Evolutionary conservation across 2,888 invertebrate genomes (phyloP), one percentile per base, ranked within the genome.

Genomic region (Ophion ellenae): DNA sequence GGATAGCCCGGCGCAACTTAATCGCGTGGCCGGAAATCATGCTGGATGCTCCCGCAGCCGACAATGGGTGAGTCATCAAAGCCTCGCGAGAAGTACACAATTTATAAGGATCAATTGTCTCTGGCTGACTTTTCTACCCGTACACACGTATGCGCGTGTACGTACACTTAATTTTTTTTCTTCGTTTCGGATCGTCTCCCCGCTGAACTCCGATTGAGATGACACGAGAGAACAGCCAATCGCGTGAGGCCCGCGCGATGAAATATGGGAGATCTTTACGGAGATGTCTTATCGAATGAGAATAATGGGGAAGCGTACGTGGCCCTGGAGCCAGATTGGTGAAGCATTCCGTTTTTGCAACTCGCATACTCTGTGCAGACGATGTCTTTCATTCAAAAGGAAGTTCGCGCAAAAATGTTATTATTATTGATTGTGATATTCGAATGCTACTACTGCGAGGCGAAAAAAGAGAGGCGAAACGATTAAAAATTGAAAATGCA

Each of bases 31-130:
- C 74, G 64, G 59, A 80, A 75, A 69, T n/a, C 32, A 70, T 57
- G 63, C 53, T 14, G 36, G 59, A 64, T 64, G 24, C 63, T 78
- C 70, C 17, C 11, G 14, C 76, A 83, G 24, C 71, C 75, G 71
- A 61, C 61, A 71, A 79, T 74, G 45, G 63, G 28, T 83, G 85
- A 85, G 61, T 85, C 83, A 83, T 61, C 57, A 59, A 66, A 83
- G 75, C 45, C 45, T n/a, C 47, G 78, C 63, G 14, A 47, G 24
- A 69, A 64, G 66, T 71, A 59, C 59, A 59, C 64, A 20, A 73
- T 79, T 82, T 59, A 40, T 66, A 64, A 64, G 74, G 71, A 24
- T 24, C 53, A 75, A 78, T 77, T 74, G 69, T 74, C 74, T 77
- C 80, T 20, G 57, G 64, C 47, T 45, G 71, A 36, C 73, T 11